Evolutionary conservation across 1,140 invertebrate species (phyloP), one percentile per base, ranked within the genome.

Genomic region (Lineus longissimus): DNA sequence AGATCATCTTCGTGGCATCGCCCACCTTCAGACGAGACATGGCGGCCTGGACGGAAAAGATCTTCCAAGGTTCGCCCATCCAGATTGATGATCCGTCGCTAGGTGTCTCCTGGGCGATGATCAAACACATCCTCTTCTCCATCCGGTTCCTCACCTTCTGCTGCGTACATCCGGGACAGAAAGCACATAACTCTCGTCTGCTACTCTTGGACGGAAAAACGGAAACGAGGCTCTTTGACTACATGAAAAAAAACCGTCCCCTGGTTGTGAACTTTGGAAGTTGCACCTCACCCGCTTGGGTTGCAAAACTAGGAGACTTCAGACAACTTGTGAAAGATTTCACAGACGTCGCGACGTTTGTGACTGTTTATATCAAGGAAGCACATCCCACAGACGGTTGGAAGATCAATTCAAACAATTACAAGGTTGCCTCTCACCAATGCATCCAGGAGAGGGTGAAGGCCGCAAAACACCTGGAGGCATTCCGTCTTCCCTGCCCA

Each of bases 251-350:
- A 1, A 66, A 59, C 17, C 62, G 74, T n/a, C 67, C 72, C 1
- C 64, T 76, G 47, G 66, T 75, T 23, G 61, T 76, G 7, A 69
- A 69, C 65, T 75, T 76, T 55, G 74, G 74, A 0, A 75, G 72
- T 61, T 76, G 73, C 60, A 72, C 67, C 67, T 76, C 73, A 75
- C 70, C 71, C 4, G 63, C 69, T 47, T 73, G 73, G 55, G 69
- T 73, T 61, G 64, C 59, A 40, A 66, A 70, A 31, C 54, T 73
- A 51, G 63, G 61, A 15, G 59, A 61, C 30, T 71, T 73, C 56
- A 65, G 65, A 11, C 30, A 56, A 55, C 31, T 73, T 36, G 64
- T 67, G 25, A 13, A 45, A n/a, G 57, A 73, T 15, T 75, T 70
- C 45, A 61, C 61, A 41, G 60, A 58, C 41, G 29, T 61, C 23